phyloP scores from a whole-genome alignment of 1,140 invertebrate species.

The Drosophila ogumai region DNA sequence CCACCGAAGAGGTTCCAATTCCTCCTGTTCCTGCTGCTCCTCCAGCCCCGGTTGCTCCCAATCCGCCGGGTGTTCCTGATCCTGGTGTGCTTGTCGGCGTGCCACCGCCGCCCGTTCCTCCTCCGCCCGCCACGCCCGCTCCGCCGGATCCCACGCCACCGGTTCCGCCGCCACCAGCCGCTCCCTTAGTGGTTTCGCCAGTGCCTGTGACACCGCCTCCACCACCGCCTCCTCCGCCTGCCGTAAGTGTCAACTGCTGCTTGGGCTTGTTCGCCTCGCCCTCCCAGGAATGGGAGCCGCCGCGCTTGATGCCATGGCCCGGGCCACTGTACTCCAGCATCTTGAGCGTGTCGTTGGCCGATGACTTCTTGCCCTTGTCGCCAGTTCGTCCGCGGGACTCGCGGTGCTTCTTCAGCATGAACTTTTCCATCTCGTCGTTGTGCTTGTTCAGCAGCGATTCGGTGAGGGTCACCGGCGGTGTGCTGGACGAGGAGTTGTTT shows the following conservation, averaged over 20 bases:
- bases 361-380: constrained; percentile 82
- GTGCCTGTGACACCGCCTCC: not conserved
- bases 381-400: constrained; percentile 87
- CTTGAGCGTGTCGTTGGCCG: constrained; percentile 70
- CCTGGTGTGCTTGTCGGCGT: not conserved
- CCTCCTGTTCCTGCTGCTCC: not conserved
- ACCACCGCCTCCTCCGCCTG: not conserved
- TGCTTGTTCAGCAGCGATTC: constrained; percentile 89
- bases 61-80: constrained; percentile 2
- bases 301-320: constrained; percentile 86
- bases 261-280: constrained; percentile 86
- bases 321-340: constrained; percentile 82
- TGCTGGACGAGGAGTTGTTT: not conserved
- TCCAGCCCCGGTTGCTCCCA: not conserved
- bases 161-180: not conserved
- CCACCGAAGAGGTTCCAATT: constrained; percentile 3
- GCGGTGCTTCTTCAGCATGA: constrained; percentile 89
- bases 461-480: constrained; percentile 86
- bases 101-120: not conserved
- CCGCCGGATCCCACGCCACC: constrained; percentile 13
- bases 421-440: constrained; percentile 92
- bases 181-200: not conserved
- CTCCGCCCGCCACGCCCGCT: constrained; percentile 23
- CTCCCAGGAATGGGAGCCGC: constrained; percentile 87
- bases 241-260: constrained; percentile 82